phyloP scores from a whole-genome alignment of 1,140 invertebrate species.

The Pogonomyrmex barbatus region DNA sequence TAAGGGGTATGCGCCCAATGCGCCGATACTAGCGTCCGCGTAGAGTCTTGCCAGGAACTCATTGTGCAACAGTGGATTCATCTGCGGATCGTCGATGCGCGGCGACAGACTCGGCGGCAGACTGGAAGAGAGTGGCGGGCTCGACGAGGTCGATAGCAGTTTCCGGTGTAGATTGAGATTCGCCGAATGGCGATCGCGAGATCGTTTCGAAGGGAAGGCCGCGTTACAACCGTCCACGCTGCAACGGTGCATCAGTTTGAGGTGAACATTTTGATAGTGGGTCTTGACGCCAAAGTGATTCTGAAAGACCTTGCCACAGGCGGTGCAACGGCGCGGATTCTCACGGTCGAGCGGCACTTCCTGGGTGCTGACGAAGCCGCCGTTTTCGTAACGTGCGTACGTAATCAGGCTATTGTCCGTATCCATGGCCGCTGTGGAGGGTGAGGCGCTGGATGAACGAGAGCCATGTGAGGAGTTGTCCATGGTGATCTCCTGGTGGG shows the following conservation, averaged over 20 bases:
- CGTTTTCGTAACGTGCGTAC: constrained; percentile 91
- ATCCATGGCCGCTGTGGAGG: constrained; percentile 85
- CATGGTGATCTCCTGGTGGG: constrained; percentile 81
- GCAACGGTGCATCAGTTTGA: constrained; percentile 98
- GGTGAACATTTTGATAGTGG: constrained; percentile 98
- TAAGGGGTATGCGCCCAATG: constrained; percentile 79
- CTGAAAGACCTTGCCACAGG: constrained; percentile 97
- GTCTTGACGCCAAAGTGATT: constrained; percentile 98
- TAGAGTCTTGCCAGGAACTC: constrained; percentile 94
- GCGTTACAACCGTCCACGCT: constrained; percentile 98
- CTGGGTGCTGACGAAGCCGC: constrained; percentile 90
- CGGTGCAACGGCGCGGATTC: constrained; percentile 94
- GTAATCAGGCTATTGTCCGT: constrained; percentile 85
- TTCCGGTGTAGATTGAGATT: constrained; percentile 97
- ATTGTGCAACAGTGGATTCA: constrained; percentile 88
- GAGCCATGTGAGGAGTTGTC: constrained; percentile 85
- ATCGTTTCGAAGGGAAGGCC: constrained; percentile 97
- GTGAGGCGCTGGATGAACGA: constrained; percentile 86
- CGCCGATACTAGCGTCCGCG: constrained; percentile 88
- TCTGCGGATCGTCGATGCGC: constrained; percentile 78
- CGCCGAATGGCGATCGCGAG: constrained; percentile 96
- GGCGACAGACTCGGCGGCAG: constrained; percentile 85
- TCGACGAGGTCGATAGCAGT: constrained; percentile 91
- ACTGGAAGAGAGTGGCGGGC: constrained; percentile 85
- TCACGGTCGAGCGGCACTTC: constrained; percentile 94